Evolutionary conservation across 2,888 invertebrate species (phyloP), one percentile per base, ranked within the genome.

Genomic region (Vandiemenella viatica): DNA sequence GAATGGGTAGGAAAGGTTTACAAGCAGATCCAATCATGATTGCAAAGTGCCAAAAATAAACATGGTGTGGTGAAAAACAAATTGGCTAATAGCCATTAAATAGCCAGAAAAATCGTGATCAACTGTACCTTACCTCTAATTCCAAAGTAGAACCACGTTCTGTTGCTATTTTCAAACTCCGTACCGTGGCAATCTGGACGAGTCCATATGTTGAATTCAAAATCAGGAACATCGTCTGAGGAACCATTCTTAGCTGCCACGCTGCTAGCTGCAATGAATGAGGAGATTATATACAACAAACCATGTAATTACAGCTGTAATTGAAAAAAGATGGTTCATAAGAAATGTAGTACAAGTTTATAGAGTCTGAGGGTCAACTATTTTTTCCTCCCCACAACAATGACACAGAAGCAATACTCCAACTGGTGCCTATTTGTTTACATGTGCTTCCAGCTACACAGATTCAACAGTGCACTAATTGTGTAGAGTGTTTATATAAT

Each of bases 61-160:
- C n/a, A n/a, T n/a, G n/a, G n/a, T n/a, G n/a, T n/a, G n/a, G n/a
- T n/a, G n/a, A n/a, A n/a, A n/a, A n/a, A n/a, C n/a, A n/a, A n/a
- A n/a, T n/a, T n/a, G n/a, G n/a, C n/a, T n/a, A n/a, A n/a, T n/a
- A n/a, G n/a, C n/a, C n/a, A n/a, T n/a, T n/a, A n/a, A n/a, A n/a
- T n/a, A n/a, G n/a, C n/a, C n/a, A n/a, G n/a, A n/a, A n/a, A n/a
- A n/a, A n/a, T n/a, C n/a, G n/a, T n/a, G n/a, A n/a, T n/a, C n/a
- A n/a, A n/a, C n/a, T n/a, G n/a, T n/a, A n/a, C n/a, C 61, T 57
- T 70, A 67, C 79, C 70, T 67, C 65, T 68, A 48, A 92, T 68
- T 7, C 87, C 89, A 67, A 92, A 92, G 66, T 88, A 83, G 68
- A 92, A 92, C 92, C 92, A 92, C 1, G 91, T 89, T 55, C 90